phyloP scores from a whole-genome alignment of 2,797 vertebrate species.

The Aselliscus stoliczkanus region DNA sequence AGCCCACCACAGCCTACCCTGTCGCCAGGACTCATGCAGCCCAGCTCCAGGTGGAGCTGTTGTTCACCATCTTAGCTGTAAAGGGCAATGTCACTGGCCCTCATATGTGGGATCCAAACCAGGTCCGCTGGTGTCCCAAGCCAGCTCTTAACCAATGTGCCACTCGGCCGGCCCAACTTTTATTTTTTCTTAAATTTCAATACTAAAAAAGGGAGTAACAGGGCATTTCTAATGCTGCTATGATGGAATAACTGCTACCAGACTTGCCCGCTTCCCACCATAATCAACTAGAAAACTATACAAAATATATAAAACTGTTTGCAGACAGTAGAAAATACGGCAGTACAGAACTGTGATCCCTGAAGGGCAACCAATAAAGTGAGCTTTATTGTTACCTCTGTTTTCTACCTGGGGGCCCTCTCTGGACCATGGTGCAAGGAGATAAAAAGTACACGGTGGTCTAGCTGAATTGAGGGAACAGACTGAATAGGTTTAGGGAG shows the following conservation, averaged over 20 bases:
- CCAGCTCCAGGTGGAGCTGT: no score
- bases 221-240: neutral
- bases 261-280: neutral
- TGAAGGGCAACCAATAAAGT: neutral
- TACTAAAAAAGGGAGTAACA: neutral
- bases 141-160: no score
- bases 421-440: neutral
- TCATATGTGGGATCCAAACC: no score
- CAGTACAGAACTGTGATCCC: neutral
- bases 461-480: neutral
- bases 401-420: neutral
- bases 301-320: neutral
- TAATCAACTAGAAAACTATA: neutral
- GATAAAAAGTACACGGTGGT: neutral
- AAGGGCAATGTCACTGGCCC: no score
- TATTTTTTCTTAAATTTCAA: slow-evolving; percentile 24
- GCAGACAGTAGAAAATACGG: neutral
- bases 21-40: no score
- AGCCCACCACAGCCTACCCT: no score
- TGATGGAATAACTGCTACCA: neutral
- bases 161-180: no score
- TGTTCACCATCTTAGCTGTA: no score
- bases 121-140: no score
- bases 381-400: neutral
- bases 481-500: neutral